Percentiles rank a stretch among this genome's conserved stretches.
These are phyloP conservation scores for Pegoplata infirma DNA, from an alignment of 2,888 invertebrate genomes.

Conservation along the genomic window DNA sequence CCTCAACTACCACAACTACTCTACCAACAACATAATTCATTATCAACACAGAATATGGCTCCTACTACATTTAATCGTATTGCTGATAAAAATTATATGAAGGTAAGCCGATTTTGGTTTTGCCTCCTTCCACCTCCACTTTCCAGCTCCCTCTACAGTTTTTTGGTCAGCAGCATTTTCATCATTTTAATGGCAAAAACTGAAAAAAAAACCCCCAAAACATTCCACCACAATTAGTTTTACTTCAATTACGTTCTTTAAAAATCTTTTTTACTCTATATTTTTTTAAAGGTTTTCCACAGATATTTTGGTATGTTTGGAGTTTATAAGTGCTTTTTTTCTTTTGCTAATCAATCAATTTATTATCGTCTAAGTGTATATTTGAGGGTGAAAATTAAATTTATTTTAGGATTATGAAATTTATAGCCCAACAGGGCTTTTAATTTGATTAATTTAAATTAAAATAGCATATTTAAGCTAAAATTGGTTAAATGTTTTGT, in stretches of 20 bases:
- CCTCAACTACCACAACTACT: constrained; percentile 46
- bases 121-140: neutral
- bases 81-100: constrained; percentile 52
- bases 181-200: neutral
- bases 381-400: neutral
- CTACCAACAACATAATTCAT: constrained; percentile 38
- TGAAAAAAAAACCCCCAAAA: neutral
- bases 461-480: neutral
- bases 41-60: constrained; percentile 42
- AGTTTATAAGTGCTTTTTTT: too few species aligned
- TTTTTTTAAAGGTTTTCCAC: neutral
- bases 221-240: neutral
- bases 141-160: neutral
- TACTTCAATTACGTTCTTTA: neutral
- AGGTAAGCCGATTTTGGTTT: constrained; percentile 55
- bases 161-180: neutral
- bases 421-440: constrained; percentile 4
- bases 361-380: neutral
- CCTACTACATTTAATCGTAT: constrained; percentile 49
- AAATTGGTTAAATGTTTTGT: neutral
- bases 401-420: neutral
- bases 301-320: neutral
- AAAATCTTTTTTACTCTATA: neutral
- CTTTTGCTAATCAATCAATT: neutral
- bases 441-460: constrained; percentile 17